Conservation (phyloP, 30 jellyfish, hydroid and myxozoan genomes). For the Clytia hemisphaerica region DNA sequence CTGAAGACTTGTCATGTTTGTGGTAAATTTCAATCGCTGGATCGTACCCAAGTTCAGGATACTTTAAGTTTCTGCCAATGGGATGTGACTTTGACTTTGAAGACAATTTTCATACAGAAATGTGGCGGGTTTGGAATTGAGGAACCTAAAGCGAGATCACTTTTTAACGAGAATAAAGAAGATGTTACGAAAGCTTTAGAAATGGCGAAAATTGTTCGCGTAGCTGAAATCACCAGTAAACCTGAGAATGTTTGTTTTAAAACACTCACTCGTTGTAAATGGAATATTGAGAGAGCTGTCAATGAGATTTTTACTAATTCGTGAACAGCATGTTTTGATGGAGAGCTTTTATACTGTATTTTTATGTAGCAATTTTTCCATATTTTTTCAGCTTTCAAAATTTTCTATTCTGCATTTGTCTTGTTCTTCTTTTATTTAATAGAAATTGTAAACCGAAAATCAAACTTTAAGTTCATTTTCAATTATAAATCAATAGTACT, state of each 20-base stretch:
- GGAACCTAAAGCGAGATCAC: not conserved
- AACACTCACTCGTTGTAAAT: slow-evolving; percentile 46
- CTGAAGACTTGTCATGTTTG: slow-evolving; percentile 4
- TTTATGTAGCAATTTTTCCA: too few species aligned
- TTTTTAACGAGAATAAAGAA: not conserved
- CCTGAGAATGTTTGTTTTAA: slow-evolving; percentile 50
- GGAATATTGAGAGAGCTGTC: slow-evolving; percentile 79
- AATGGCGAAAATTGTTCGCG: slow-evolving; percentile 40
- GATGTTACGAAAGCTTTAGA: slow-evolving; percentile 44
- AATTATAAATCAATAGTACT: too few species aligned
- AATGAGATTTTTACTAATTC: slow-evolving; percentile 21
- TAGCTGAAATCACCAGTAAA: slow-evolving; percentile 70
- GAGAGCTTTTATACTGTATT: too few species aligned
- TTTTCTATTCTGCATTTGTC: too few species aligned
- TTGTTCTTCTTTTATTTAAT: too few species aligned
- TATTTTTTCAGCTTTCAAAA: too few species aligned
- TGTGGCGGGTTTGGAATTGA: slow-evolving; percentile 21
- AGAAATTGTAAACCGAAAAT: too few species aligned
- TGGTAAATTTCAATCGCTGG: not conserved
- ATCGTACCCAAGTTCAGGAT: not conserved
- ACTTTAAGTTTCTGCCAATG: not conserved
- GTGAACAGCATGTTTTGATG: too few species aligned
- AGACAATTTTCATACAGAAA: slow-evolving; percentile 1
- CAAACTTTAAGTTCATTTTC: too few species aligned
- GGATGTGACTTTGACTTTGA: slow-evolving; percentile 8